Evolutionary conservation across 2,113 vertebrate genomes (phyloP), one percentile per base, ranked within the genome.

Genomic region (Cryptotis parvus): DNA sequence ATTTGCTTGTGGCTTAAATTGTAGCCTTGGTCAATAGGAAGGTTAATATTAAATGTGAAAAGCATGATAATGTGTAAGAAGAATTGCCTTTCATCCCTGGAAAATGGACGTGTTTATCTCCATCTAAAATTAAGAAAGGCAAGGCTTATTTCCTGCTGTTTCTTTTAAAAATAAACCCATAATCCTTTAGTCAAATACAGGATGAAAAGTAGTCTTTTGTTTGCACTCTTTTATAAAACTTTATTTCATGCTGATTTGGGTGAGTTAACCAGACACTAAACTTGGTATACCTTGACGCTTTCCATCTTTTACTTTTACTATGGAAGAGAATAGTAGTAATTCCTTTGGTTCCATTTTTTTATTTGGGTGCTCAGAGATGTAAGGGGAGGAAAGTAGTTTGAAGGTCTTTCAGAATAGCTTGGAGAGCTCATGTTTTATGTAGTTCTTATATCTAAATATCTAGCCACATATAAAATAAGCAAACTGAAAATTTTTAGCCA

Each of bases 1-100:
- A 84, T 90, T 92, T 94, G 41, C 66, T 94, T 45, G 86, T 74
- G 43, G 66, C 20, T 92, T 89, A 73, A 92, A 89, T 73, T 74
- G 29, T 75, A 85, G 41, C 37, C 84, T 84, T 81, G 43, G 69
- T 93, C 90, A 95, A 79, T 82, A 90, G 63, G 75, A 87, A 95
- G 77, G 65, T 68, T 92, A 89, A 73, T 81, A 87, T 92, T 68
- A 91, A 88, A 82, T 89, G 58, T 78, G 65, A 87, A 78, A 92
- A 91, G 63, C 66, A 80, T 66, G 33, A 85, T 70, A 49, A 78
- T 72, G 31, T 89, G 11, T 92, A 35, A 92, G 58, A 94, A 81
- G 58, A 89, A 82, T 82, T 70, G 4, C 39, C 31, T 90, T 92
- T 84, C 66, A 39, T 70, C 8, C 52, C 4, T n/a, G 78, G 77